Percentiles rank a stretch among this genome's conserved stretches.
These are phyloP conservation scores for Danio rerio DNA, from an alignment of 2,113 vertebrate species.

Conservation along the genomic window DNA sequence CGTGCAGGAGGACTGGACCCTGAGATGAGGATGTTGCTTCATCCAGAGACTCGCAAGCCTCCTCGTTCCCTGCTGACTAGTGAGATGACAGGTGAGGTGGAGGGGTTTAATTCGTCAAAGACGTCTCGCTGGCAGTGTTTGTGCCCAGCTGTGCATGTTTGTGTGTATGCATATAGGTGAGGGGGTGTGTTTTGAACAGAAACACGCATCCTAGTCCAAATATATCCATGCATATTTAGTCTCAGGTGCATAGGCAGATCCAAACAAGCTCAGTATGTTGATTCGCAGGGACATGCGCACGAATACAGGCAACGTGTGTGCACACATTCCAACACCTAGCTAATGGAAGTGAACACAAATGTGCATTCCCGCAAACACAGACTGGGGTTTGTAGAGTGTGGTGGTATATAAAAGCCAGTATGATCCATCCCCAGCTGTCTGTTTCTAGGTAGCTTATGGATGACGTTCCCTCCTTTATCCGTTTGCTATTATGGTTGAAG, in stretches of 20 bases:
- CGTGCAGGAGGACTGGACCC: conserved; percentile 34
- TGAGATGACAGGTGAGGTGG: conserved; percentile 3
- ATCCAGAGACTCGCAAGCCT: conserved; percentile 20
- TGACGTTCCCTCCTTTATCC: not conserved
- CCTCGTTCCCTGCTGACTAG: conserved; percentile 19
- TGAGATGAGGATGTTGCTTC: conserved; percentile 40
- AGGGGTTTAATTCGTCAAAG: conserved; percentile 55
- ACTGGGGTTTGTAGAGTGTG: not conserved
- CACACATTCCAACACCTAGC: not conserved
- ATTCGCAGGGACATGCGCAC: not conserved
- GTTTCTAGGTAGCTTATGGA: not conserved
- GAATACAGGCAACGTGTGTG: not conserved
- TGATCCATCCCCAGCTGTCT: conserved; percentile 24
- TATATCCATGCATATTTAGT: conserved; percentile 31
- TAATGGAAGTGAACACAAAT: conserved; percentile 4
- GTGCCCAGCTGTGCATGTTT: conserved; percentile 26
- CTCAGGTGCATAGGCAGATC: conserved; percentile 22
- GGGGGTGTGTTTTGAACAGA: conserved; percentile 11
- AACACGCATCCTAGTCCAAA: conserved; percentile 33
- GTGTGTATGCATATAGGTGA: conserved; percentile 17
- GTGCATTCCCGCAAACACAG: not conserved
- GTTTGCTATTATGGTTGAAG: not conserved
- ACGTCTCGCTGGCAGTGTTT: conserved; percentile 30
- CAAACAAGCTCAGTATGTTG: not conserved
- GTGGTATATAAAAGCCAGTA: conserved; percentile 52